Percentiles rank a stretch among this genome's conserved stretches.
These are phyloP conservation scores for Arvicanthis niloticus DNA, from an alignment of 2,113 vertebrate species.

Conservation along the genomic window DNA sequence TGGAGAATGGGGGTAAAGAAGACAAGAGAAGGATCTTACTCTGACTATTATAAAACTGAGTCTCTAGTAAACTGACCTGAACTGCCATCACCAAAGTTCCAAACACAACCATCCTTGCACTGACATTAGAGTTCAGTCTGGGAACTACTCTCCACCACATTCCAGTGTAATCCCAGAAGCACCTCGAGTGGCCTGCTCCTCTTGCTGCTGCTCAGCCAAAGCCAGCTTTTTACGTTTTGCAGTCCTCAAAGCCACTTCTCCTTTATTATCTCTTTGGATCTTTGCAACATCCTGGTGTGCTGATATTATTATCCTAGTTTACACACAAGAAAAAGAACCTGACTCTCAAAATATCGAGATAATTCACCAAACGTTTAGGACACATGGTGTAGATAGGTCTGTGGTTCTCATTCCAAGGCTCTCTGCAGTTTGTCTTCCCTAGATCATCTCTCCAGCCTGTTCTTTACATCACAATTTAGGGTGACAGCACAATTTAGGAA, in stretches of 20 bases:
- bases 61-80: neutral
- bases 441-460: too few relatives aligned
- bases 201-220: neutral
- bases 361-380: neutral
- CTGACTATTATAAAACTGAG: neutral
- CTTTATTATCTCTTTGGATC: neutral
- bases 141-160: neutral
- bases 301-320: neutral
- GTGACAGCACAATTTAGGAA: neutral
- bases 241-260: neutral
- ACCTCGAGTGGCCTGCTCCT: neutral
- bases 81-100: neutral
- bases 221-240: too few relatives aligned
- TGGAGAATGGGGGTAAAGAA: neutral
- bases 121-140: neutral
- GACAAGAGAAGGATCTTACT: neutral
- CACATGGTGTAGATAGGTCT: too few relatives aligned
- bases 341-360: neutral
- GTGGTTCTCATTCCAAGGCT: neutral
- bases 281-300: neutral
- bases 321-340: neutral
- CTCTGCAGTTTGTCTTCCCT: neutral
- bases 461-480: neutral
- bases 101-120: fast-evolving
- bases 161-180: fast-evolving